These are phyloP conservation scores for Pemphredon lugubris DNA, from an alignment of 2,888 invertebrate species.

Conservation along the genomic window DNA sequence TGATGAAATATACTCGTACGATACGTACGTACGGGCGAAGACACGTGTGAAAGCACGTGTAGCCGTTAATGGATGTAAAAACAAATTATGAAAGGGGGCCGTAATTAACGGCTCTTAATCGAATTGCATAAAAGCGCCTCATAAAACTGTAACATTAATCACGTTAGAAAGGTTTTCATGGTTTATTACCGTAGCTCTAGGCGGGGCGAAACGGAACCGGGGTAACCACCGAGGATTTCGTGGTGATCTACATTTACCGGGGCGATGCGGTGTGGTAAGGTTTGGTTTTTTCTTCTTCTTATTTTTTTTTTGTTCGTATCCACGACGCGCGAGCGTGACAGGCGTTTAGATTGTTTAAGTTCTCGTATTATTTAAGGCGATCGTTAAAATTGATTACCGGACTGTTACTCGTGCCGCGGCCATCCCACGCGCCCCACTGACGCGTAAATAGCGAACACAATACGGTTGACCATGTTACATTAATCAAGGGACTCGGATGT, in stretches of 20 bases:
- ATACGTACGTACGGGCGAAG: conserved; percentile 34
- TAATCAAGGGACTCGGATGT: conserved; percentile 50
- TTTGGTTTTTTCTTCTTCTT: no score
- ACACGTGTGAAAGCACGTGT: conserved; percentile 59
- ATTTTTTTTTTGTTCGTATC: conserved; percentile 20
- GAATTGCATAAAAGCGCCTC: conserved; percentile 34
- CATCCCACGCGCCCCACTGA: conserved; percentile 37
- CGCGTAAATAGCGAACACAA: conserved; percentile 47
- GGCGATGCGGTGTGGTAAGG: background rate
- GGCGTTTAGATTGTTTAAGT: conserved; percentile 36
- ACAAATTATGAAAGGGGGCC: conserved; percentile 52
- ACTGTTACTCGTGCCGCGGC: conserved; percentile 35
- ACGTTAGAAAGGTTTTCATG: conserved; percentile 19
- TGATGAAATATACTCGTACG: conserved; percentile 58
- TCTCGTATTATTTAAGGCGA: conserved; percentile 48
- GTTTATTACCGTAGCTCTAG: conserved; percentile 15
- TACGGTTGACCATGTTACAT: conserved; percentile 44
- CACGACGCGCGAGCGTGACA: conserved; percentile 8
- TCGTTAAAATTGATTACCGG: conserved; percentile 61
- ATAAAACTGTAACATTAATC: conserved; percentile 57
- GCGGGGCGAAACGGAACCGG: conserved; percentile 15
- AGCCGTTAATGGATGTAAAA: conserved; percentile 42
- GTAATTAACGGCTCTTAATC: conserved; percentile 46
- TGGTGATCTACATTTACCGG: conserved; percentile 38
- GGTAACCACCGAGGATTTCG: conserved; percentile 2